phyloP scores from a whole-genome alignment of 2,888 invertebrate genomes.

The Gari tellinella region DNA sequence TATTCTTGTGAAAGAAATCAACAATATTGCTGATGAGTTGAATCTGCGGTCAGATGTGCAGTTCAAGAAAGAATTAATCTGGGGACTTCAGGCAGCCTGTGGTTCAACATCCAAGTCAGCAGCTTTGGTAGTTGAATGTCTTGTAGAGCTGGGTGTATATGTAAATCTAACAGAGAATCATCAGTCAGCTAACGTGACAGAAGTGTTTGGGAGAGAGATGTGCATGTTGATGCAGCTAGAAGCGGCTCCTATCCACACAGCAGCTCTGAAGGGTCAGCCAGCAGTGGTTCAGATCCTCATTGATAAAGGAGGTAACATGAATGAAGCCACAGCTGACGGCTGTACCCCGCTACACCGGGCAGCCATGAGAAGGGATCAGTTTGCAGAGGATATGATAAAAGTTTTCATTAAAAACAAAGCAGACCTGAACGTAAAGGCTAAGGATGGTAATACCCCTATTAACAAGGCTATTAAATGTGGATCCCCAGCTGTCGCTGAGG shows the following conservation, averaged over 20 bases:
- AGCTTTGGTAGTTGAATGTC: constrained; percentile 36
- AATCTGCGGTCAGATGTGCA: constrained; percentile 38
- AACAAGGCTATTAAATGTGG: constrained; percentile 50
- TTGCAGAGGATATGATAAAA: constrained; percentile 31
- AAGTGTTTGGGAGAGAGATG: constrained; percentile 23
- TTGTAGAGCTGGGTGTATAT: constrained; percentile 43
- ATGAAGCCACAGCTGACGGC: constrained; percentile 45
- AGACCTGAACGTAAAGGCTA: constrained; percentile 31
- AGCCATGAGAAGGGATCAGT: constrained; percentile 24
- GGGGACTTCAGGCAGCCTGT: constrained; percentile 54
- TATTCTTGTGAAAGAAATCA: constrained; percentile 30
- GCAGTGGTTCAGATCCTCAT: constrained; percentile 41
- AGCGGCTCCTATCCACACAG: constrained; percentile 55
- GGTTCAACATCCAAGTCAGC: constrained; percentile 18
- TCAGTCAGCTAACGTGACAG: constrained; percentile 25
- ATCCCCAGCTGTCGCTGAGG: no score
- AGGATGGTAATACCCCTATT: constrained; percentile 41
- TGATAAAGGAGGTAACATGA: constrained; percentile 43
- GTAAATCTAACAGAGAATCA: constrained; percentile 32
- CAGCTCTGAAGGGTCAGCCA: constrained; percentile 41
- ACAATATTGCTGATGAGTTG: constrained; percentile 36
- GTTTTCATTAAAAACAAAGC: constrained; percentile 40
- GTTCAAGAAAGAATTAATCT: constrained; percentile 48
- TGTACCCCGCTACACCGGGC: constrained; percentile 52
- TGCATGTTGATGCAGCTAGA: constrained; percentile 38